Base-by-base conservation (phyloP, 2,888 invertebrate genomes). In the Apamea crenata region DNA sequence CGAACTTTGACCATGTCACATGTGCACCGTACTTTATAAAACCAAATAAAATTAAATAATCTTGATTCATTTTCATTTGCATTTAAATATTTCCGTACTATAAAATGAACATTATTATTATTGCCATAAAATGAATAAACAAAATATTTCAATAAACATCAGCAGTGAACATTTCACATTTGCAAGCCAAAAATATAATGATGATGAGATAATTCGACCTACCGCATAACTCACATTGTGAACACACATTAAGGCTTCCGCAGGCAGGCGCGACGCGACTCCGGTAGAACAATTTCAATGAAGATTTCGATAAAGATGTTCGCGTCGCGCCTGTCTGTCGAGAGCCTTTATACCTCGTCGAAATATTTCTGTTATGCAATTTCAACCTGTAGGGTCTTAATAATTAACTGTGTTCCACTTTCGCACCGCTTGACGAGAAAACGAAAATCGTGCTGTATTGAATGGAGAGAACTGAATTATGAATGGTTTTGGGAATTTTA, bases 371-470 rank as follows among this genome's bases (percentile, higher is more conserved):
- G 25, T 86, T 81, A 80, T 71, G 76, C 76, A 78, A 85, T 77
- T 10, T 67, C 18, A 53, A 68, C 80, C 40, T 74, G 47, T 50
- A 78, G 40, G 75, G 68, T 44, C 10, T 8, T 32, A 40, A 32
- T n/a, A 36, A 67, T 78, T 80, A 74, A 63, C 50, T 29, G 56
- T 59, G 87, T 87, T 73, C 78, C 72, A 86, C 85, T 87, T 86
- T 87, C 85, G 65, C 61, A 40, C 0, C 0, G 29, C 32, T 72
- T 68, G 66, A 67, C 25, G 78, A 72, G 74, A 77, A 84, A 84
- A 77, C 53, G 65, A 44, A 40, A 61, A 67, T 32, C 18, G 66
- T 66, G 59, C 5, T 32, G 32, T 44, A 66, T 66, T 63, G 29
- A 65, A 50, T 40, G 59, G 47, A n/a, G 40, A 32, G 25, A 68